phyloP scores from a whole-genome alignment of 2,888 invertebrate species.

The Caenorhabditis uteleia region DNA sequence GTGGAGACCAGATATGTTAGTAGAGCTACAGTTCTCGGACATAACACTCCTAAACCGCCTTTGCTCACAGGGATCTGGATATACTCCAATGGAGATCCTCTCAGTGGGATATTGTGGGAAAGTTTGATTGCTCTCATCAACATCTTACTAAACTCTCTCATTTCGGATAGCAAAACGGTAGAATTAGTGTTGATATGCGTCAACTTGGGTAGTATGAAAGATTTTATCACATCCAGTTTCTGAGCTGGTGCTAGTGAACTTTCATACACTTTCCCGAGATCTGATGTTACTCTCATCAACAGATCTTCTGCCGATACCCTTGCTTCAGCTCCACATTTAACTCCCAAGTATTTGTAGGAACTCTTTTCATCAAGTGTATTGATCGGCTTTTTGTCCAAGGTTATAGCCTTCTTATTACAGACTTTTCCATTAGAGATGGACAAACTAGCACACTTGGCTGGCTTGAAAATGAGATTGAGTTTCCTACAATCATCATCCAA shows the following conservation, averaged over 20 bases:
- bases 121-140: conserved; percentile 2
- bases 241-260: conserved; percentile 4
- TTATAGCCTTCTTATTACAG: not conserved
- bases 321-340: conserved; percentile 2
- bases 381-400: conserved; percentile 3
- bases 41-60: conserved; percentile 10
- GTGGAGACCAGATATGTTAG: conserved; percentile 7
- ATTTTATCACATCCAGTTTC: conserved; percentile 12
- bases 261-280: not conserved
- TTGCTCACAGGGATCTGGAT: conserved; percentile 4
- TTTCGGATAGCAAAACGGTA: not conserved
- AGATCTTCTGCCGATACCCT: conserved; percentile 2
- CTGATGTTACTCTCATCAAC: not conserved
- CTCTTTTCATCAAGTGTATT: conserved; percentile 1
- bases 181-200: conserved; percentile 5
- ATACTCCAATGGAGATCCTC: conserved; percentile 7
- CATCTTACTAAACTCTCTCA: conserved; percentile 2
- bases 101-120: conserved; percentile 1
- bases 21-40: conserved; percentile 1
- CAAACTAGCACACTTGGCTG: conserved; percentile 30
- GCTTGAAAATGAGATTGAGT: conserved; percentile 31
- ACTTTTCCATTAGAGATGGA: conserved; percentile 7
- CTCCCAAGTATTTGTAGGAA: conserved; percentile 21
- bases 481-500: conserved; percentile 7
- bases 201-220: conserved; percentile 10